Evolutionary conservation across 2,797 vertebrate species (phyloP).

Genomic region (Rhincodon typus): DNA sequence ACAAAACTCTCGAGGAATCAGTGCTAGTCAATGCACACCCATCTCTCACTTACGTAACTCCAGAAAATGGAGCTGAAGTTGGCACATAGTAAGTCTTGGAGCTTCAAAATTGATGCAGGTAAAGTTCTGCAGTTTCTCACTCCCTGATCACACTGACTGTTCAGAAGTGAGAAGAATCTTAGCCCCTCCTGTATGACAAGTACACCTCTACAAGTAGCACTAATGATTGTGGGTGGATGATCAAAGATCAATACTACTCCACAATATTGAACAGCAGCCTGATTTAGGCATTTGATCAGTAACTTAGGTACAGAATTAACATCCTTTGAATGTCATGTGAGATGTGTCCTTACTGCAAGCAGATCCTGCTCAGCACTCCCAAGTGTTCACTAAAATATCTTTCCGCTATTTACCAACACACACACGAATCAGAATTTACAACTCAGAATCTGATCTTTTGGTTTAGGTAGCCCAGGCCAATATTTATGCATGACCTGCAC

Average conservation of each 20-base stretch:
- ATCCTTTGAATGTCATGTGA: background rate
- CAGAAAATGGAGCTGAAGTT: background rate
- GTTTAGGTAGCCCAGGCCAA: background rate
- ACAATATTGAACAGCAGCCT: background rate
- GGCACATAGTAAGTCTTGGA: background rate
- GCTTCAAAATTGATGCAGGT: background rate
- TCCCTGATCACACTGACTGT: background rate
- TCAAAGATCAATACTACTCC: background rate
- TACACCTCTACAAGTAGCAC: background rate
- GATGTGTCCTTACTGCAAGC: background rate
- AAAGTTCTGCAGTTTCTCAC: background rate
- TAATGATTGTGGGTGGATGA: background rate
- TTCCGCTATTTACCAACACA: background rate
- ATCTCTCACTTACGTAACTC: background rate
- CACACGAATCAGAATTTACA: background rate
- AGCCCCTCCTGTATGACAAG: background rate
- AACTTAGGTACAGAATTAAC: background rate
- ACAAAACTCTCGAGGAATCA: background rate
- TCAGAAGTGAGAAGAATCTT: background rate
- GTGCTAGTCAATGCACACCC: background rate
- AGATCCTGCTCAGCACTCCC: background rate
- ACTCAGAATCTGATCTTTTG: background rate
- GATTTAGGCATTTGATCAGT: background rate
- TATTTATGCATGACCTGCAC: background rate
- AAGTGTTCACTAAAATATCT: background rate